Conservation (phyloP, 2,888 invertebrate genomes). For the Orchestes rusci region DNA sequence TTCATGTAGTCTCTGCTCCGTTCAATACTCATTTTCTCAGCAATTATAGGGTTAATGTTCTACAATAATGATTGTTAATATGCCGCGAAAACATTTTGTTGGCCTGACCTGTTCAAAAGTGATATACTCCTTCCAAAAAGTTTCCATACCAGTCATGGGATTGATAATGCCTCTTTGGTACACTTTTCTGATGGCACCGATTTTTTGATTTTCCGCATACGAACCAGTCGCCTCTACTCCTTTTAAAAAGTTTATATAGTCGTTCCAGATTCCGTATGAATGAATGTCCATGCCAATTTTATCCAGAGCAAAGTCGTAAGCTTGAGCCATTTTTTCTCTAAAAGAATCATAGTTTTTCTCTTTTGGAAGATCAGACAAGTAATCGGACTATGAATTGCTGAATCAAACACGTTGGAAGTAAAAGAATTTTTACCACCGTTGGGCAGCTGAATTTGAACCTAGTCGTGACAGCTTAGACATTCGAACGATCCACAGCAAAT, state of each 20-base stretch:
- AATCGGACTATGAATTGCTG: no score
- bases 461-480: no score
- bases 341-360: constrained; percentile 31
- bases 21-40: constrained; percentile 97
- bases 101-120: constrained; percentile 78
- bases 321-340: constrained; percentile 99
- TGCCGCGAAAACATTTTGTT: no score
- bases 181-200: constrained; percentile 94
- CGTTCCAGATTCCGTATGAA: constrained; percentile 95
- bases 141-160: constrained; percentile 95
- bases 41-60: constrained; percentile 67
- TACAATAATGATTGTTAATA: no score
- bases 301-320: constrained; percentile 97
- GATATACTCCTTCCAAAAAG: constrained; percentile 96
- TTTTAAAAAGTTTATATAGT: constrained; percentile 94
- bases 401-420: no score
- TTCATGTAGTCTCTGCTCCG: constrained; percentile 96
- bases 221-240: constrained; percentile 95
- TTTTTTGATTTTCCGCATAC: constrained; percentile 99
- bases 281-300: constrained; percentile 98
- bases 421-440: no score
- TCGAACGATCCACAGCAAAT: no score
- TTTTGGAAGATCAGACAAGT: constrained; percentile 3
- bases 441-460: no score
- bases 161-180: constrained; percentile 95